Evolutionary conservation across 2,113 vertebrate species (phyloP).

Genomic region (Ahaetulla prasina): DNA sequence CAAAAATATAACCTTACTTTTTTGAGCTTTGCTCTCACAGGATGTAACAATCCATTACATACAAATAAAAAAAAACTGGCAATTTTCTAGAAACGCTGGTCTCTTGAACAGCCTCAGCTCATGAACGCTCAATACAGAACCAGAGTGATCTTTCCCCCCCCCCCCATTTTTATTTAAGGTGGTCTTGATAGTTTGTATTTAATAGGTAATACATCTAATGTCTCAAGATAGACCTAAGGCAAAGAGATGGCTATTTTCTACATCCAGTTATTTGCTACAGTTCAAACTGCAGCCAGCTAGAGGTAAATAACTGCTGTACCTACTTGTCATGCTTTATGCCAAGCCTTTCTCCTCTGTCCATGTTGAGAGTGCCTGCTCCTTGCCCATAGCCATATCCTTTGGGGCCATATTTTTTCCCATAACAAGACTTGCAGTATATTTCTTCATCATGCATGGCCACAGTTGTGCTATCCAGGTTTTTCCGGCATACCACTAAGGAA

Average conservation of each 20-base stretch:
- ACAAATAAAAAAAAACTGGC: background rate
- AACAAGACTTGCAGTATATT: constrained; percentile 93
- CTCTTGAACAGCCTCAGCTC: background rate
- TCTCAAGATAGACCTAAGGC: background rate
- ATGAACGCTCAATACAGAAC: background rate
- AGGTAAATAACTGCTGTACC: constrained; percentile 39
- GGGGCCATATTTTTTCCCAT: constrained; percentile 91
- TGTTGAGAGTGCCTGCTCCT: constrained; percentile 88
- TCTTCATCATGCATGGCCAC: constrained; percentile 86
- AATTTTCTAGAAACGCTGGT: background rate
- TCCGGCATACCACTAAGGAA: constrained; percentile 86
- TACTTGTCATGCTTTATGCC: constrained; percentile 91
- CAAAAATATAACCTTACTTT: background rate
- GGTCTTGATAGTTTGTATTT: background rate
- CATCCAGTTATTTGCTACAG: rapidly evolving
- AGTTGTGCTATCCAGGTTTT: constrained; percentile 90
- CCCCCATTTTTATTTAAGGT: background rate
- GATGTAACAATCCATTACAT: background rate
- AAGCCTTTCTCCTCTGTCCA: constrained; percentile 89
- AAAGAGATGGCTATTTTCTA: background rate
- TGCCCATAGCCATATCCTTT: constrained; percentile 93
- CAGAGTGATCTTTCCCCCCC: background rate
- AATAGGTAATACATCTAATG: background rate
- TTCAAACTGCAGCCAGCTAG: background rate
- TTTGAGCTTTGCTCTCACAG: background rate